A percentile compares a stretch with the other conserved stretches of the same genome.
Evolutionary conservation across 2,888 invertebrate species (phyloP).

Genomic region (Hirtodrosophila histrioides): DNA sequence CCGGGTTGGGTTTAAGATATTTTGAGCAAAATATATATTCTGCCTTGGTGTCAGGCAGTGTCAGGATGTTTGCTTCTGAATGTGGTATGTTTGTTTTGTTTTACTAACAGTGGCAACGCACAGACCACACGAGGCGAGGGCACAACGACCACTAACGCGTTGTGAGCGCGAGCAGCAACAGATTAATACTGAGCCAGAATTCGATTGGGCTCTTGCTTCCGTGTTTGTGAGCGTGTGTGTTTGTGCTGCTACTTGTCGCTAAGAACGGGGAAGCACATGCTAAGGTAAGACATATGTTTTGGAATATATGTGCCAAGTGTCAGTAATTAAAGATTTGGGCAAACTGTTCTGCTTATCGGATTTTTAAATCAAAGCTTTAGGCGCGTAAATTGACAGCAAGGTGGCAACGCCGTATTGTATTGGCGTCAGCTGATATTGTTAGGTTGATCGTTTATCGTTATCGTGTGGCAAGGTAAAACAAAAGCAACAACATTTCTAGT

Average conservation of each 20-base stretch:
- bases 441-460: slow-evolving; percentile 45
- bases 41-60: slow-evolving; percentile 42
- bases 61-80: slow-evolving; percentile 31
- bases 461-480: slow-evolving; percentile 54
- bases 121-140: slow-evolving; percentile 3
- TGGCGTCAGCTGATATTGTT: slow-evolving; percentile 35
- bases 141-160: slow-evolving; percentile 15
- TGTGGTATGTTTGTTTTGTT: slow-evolving; percentile 26
- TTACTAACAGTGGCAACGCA: slow-evolving; percentile 25
- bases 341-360: slow-evolving; percentile 11
- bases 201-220: slow-evolving; percentile 17
- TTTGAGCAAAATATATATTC: neutral
- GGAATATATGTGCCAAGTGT: neutral
- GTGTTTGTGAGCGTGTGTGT: neutral
- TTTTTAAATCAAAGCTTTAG: slow-evolving; percentile 29
- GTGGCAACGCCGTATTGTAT: slow-evolving; percentile 32
- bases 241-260: too few species aligned
- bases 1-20: slow-evolving; percentile 2
- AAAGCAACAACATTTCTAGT: slow-evolving; percentile 53
- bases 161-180: slow-evolving; percentile 42
- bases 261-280: slow-evolving; percentile 16
- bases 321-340: neutral
- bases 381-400: slow-evolving; percentile 3
- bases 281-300: neutral
- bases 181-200: slow-evolving; percentile 60